Percentiles rank a stretch among this genome's conserved stretches.
Conservation (phyloP, 2,888 invertebrate genomes). For the Coleophora flavipennella region DNA sequence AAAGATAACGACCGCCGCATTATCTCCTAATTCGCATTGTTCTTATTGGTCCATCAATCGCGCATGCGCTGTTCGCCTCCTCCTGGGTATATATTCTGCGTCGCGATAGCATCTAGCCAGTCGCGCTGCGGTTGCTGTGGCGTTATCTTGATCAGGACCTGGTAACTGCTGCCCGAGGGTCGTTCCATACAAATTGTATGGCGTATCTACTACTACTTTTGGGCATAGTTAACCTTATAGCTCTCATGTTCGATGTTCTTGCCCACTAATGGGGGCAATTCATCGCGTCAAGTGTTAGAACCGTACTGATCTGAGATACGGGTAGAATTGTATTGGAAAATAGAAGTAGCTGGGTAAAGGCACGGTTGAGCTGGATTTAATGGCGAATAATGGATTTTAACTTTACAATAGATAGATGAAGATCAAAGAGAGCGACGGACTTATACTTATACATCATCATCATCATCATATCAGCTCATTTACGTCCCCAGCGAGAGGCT, state of each 20-base stretch:
- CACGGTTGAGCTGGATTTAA: no score
- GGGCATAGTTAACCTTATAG: constrained; percentile 69
- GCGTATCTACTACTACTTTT: constrained; percentile 64
- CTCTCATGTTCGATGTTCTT: constrained; percentile 55
- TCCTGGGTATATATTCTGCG: constrained; percentile 44
- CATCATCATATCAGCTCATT: no score
- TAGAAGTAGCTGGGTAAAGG: not conserved
- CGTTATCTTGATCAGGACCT: constrained; percentile 58
- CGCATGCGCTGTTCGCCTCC: constrained; percentile 42
- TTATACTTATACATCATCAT: no score
- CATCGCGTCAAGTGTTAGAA: constrained; percentile 52
- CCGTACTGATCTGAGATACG: constrained; percentile 26
- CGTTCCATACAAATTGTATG: constrained; percentile 70
- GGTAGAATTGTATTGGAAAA: constrained; percentile 26
- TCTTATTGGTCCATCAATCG: constrained; percentile 63
- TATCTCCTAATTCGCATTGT: constrained; percentile 47
- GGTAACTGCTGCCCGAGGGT: constrained; percentile 52
- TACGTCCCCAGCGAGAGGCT: no score
- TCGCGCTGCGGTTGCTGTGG: constrained; percentile 45
- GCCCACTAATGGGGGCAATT: constrained; percentile 58
- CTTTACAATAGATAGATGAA: no score
- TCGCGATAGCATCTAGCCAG: constrained; percentile 52
- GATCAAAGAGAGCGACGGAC: no score
- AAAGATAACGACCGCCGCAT: constrained; percentile 8
- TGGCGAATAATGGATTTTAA: no score